phyloP scores from a whole-genome alignment of 2,888 invertebrate genomes.

The Trissolcus brochymenae region DNA sequence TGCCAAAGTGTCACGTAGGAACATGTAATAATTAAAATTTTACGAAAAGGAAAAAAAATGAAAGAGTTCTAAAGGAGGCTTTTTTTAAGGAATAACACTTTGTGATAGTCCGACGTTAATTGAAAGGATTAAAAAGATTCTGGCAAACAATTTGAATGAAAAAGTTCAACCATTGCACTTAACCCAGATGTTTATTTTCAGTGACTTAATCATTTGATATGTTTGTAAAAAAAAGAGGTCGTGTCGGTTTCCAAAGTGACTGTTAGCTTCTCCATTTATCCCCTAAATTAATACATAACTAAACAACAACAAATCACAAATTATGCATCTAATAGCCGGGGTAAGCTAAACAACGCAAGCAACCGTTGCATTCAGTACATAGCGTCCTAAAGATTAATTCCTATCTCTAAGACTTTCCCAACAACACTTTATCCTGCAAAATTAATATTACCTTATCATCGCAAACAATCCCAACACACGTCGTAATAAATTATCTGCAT shows the following conservation, averaged over 20 bases:
- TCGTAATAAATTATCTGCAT: constrained; percentile 28
- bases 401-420: constrained; percentile 41
- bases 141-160: background rate
- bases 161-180: background rate
- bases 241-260: background rate
- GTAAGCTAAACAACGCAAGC: constrained; percentile 32
- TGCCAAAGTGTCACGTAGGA: no score
- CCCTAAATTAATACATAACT: constrained; percentile 36
- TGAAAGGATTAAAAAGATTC: background rate
- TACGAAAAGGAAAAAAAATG: no score
- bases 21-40: no score
- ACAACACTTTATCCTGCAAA: constrained; percentile 49
- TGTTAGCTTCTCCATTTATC: background rate
- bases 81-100: background rate
- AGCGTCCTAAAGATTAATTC: constrained; percentile 47
- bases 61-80: background rate
- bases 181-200: background rate
- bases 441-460: constrained; percentile 50
- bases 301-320: constrained; percentile 38
- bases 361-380: constrained; percentile 40
- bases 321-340: constrained; percentile 40
- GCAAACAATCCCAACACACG: constrained; percentile 35
- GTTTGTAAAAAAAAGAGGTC: background rate
- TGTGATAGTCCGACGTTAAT: background rate
- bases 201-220: background rate